Evolutionary conservation across 2,113 vertebrate species (phyloP), one percentile per base, ranked within the genome.

Genomic region (Todiramphus chloris): DNA sequence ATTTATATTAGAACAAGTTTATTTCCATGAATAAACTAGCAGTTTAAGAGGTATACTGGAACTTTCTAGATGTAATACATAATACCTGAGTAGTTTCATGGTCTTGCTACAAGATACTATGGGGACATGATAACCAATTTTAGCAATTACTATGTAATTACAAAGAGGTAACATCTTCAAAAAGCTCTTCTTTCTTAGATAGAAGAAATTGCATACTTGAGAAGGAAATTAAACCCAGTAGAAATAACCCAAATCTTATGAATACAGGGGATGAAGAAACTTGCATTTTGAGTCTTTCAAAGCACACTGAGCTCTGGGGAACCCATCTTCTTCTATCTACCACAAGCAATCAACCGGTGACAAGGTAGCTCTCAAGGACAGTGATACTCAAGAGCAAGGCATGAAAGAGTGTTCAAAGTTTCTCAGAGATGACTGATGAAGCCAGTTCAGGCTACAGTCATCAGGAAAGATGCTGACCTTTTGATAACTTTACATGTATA

Each of bases 361-460:
- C 5, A 27, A 82, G 17, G 41, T 3, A 66, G 6, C 1, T 17
- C 19, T 66, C n/a, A 85, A 73, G n/a, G 13, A 50, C 23, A 64
- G 18, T 5, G 2, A 16, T 69, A 50, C 5, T 41, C 14, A 73
- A 53, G 10, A 35, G 8, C 5, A 62, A 59, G 8, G 11, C 28
- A 63, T 2, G 1, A 46, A 88, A 91, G 19, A 53, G 23, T 16
- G 14, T 60, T 69, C 14, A 30, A 14, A 53, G 19, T 68, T 90
- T 88, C 27, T 83, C 53, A 60, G 14, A 63, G 19, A 3, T 73
- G 50, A 37, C 16, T 37, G 16, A 37, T 58, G 58, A 81, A 86
- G 7, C 4, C 59, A 55, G 11, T 23, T 69, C 0, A 1, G 37
- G 13, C 10, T 77, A 25, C 9, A 63, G 2, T 39, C 0, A 0